Percentiles rank a stretch among this genome's conserved stretches.
Evolutionary conservation across 2,888 invertebrate genomes (phyloP).

Genomic region (Chymomyza caudatula): DNA sequence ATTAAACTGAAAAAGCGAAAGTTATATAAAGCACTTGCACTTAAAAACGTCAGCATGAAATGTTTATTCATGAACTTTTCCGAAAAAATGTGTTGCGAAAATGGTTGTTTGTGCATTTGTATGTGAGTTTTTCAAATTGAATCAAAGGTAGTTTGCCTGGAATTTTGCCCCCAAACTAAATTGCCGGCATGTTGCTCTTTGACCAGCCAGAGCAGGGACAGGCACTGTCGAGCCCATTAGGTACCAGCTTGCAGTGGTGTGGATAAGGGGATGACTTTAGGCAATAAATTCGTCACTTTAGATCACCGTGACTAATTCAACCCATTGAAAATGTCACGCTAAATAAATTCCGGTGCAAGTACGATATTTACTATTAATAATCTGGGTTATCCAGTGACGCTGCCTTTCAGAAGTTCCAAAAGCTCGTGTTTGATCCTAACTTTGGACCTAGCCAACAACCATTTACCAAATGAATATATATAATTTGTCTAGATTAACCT

Average conservation of each 20-base stretch:
- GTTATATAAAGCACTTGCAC: constrained; percentile 43
- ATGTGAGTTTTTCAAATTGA: constrained; percentile 52
- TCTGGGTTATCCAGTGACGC: no score
- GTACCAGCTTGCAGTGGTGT: not conserved
- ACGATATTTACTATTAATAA: no score
- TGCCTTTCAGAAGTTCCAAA: no score
- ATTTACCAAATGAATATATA: no score
- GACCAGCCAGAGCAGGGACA: not conserved
- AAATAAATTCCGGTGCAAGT: no score
- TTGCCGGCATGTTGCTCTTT: not conserved
- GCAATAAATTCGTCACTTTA: no score
- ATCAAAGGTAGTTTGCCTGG: constrained; percentile 57
- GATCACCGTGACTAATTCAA: no score
- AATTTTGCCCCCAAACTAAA: constrained; percentile 19
- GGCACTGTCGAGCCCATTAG: not conserved
- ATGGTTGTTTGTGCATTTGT: not conserved
- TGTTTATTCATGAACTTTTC: not conserved
- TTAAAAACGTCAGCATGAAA: not conserved
- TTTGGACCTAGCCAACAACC: no score
- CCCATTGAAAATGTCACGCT: no score
- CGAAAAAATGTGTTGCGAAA: not conserved
- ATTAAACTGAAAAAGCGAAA: constrained; percentile 17
- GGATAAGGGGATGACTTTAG: no score
- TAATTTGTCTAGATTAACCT: no score
- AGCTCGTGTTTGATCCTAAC: no score